Conservation (phyloP, 2,888 invertebrate species). For the Caprella mutica region DNA sequence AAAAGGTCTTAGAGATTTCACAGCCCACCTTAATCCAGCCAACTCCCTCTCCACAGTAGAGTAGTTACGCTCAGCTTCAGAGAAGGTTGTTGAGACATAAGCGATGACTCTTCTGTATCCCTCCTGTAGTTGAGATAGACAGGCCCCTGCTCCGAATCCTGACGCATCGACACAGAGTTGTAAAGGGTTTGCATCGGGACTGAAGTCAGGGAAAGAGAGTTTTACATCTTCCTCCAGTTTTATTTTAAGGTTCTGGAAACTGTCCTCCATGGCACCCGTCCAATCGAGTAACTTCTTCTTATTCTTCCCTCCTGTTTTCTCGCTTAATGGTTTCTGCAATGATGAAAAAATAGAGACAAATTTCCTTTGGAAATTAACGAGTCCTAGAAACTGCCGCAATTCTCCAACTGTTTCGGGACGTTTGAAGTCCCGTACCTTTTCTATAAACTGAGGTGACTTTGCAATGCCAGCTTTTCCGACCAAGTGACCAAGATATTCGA, state of each 20-base stretch:
- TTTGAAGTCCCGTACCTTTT: background rate
- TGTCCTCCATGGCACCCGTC: background rate
- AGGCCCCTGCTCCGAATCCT: background rate
- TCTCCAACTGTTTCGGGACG: background rate
- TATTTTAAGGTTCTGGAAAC: background rate
- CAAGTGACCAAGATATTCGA: background rate
- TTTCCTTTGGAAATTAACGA: background rate
- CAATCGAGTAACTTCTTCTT: background rate
- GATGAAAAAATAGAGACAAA: background rate
- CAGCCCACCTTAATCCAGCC: background rate
- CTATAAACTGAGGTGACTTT: background rate
- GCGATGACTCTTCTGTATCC: background rate
- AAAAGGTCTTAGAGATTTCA: background rate
- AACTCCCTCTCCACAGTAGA: background rate
- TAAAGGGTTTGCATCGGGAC: background rate
- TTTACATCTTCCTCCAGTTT: background rate
- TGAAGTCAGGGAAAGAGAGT: background rate
- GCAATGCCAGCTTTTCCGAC: background rate
- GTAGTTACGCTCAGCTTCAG: background rate
- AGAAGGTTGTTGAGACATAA: background rate
- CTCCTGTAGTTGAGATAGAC: background rate
- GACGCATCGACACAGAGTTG: conserved; percentile 2
- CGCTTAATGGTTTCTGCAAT: background rate
- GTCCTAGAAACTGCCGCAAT: background rate
- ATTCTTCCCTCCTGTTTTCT: background rate